Conservation (phyloP, 2,797 vertebrate genomes). For the Coracias cyanogaster region DNA sequence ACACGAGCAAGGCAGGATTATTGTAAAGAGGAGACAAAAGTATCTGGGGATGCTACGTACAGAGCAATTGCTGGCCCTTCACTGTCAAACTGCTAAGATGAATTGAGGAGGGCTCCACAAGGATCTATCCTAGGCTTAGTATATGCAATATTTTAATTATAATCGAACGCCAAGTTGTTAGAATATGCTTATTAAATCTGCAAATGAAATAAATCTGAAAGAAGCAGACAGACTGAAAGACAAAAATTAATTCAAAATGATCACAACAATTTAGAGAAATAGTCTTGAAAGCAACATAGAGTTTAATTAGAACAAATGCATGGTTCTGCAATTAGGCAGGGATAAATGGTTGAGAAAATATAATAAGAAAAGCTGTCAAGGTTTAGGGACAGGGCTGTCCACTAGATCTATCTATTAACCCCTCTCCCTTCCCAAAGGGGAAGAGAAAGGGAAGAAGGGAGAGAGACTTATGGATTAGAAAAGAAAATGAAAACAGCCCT, state of each 20-base stretch:
- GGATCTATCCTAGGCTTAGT: neutral
- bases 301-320: conserved; percentile 12
- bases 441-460: no score
- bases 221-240: conserved; percentile 22
- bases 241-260: conserved; percentile 39
- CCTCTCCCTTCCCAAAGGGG: no score
- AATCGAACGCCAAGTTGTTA: neutral
- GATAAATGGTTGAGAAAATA: neutral
- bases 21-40: neutral
- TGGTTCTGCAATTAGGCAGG: neutral
- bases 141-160: neutral
- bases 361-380: neutral
- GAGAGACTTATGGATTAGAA: no score
- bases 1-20: neutral
- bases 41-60: neutral
- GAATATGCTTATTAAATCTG: conserved; percentile 21
- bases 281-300: neutral
- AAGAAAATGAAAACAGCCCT: no score
- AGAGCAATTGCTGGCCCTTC: neutral
- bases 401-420: no score
- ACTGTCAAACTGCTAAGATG: neutral
- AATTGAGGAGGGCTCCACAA: neutral
- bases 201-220: conserved; percentile 24
- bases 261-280: conserved; percentile 18
- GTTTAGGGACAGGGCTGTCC: no score